These are phyloP conservation scores for Hydrolagus colliei DNA, from an alignment of 2,797 vertebrate genomes.

Conservation along the genomic window DNA sequence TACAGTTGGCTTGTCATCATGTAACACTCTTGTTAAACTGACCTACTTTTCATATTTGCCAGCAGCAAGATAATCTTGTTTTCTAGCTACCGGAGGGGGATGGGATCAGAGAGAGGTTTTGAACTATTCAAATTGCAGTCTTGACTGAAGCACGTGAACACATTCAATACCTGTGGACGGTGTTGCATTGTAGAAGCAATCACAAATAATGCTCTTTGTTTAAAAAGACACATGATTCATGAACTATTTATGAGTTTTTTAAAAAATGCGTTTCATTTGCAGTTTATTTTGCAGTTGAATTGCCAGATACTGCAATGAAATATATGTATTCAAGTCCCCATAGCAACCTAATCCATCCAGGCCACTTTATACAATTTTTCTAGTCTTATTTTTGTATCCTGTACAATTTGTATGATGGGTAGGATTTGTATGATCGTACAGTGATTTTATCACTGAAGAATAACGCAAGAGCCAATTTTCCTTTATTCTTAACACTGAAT, in stretches of 20 bases:
- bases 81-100: slow-evolving; percentile 48
- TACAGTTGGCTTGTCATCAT: slow-evolving; percentile 39
- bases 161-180: slow-evolving; percentile 42
- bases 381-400: background rate
- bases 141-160: slow-evolving; percentile 46
- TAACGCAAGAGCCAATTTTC: background rate
- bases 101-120: slow-evolving; percentile 42
- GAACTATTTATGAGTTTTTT: no score
- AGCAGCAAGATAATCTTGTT: slow-evolving; percentile 59
- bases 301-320: background rate
- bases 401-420: background rate
- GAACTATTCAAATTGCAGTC: slow-evolving; percentile 48
- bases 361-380: slow-evolving; percentile 14
- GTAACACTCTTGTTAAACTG: slow-evolving; percentile 48
- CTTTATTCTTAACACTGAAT: background rate
- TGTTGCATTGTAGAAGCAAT: background rate
- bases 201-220: no score
- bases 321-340: background rate
- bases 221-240: no score
- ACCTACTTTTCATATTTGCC: slow-evolving; percentile 58
- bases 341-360: background rate
- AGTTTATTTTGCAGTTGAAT: background rate
- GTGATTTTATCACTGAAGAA: background rate
- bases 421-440: background rate
- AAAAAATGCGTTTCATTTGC: background rate